These are phyloP conservation scores for Magallana angulata DNA, from an alignment of 1,140 invertebrate species.

Conservation along the genomic window DNA sequence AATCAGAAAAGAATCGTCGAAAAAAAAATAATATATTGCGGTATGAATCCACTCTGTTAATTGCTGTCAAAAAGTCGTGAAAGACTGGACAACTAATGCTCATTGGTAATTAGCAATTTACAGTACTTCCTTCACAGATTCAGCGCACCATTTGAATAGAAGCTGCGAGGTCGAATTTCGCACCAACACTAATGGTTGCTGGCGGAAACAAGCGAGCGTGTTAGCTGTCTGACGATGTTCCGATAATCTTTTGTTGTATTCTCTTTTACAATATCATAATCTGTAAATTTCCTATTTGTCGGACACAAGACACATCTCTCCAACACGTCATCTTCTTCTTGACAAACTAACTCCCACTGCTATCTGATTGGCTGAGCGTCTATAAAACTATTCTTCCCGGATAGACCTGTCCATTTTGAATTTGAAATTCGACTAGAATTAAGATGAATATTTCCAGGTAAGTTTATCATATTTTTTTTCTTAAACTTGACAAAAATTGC, in stretches of 20 bases:
- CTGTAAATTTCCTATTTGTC: constrained; percentile 24
- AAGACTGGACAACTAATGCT: constrained; percentile 29
- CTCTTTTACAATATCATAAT: constrained; percentile 14
- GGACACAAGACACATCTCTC: constrained; percentile 13
- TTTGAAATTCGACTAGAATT: background rate
- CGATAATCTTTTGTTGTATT: constrained; percentile 31
- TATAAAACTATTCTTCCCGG: background rate
- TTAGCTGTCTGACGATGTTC: background rate
- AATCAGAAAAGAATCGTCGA: background rate
- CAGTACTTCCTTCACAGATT: background rate
- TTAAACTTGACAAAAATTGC: no score
- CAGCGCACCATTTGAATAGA: constrained; percentile 9
- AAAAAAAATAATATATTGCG: constrained; percentile 5
- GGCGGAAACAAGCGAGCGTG: constrained; percentile 28
- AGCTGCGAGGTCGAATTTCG: constrained; percentile 24
- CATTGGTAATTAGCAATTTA: constrained; percentile 32
- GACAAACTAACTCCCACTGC: background rate
- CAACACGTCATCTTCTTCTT: background rate
- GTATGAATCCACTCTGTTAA: constrained; percentile 19
- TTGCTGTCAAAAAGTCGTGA: constrained; percentile 29
- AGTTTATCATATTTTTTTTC: background rate
- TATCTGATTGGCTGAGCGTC: constrained; percentile 6
- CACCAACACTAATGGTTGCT: constrained; percentile 15
- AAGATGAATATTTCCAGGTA: constrained; percentile 16
- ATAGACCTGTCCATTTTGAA: background rate